Percentiles rank a stretch among this genome's conserved stretches.
Conservation (phyloP, 2,113 vertebrate genomes). For the Egretta garzetta region DNA sequence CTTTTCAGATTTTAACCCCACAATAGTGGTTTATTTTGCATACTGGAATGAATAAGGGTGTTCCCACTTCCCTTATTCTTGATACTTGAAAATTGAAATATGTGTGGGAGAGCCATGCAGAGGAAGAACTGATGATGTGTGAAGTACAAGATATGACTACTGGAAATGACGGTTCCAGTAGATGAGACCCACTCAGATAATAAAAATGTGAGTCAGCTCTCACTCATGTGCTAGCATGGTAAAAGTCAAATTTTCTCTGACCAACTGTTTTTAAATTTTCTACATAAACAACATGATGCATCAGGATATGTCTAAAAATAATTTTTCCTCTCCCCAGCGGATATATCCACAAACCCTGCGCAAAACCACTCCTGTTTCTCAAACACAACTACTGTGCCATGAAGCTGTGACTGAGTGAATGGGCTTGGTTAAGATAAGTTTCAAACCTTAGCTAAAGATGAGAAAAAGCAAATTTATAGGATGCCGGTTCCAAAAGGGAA, state of each 20-base stretch:
- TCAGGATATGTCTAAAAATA: conserved; percentile 43
- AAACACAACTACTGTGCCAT: background rate
- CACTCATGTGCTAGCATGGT: conserved; percentile 13
- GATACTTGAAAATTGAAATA: background rate
- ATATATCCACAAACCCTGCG: conserved; percentile 38
- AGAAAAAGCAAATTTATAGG: background rate
- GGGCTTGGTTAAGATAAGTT: background rate
- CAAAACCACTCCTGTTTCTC: conserved; percentile 27
- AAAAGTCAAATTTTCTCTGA: conserved; percentile 31
- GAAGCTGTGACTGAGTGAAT: background rate
- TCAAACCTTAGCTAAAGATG: background rate
- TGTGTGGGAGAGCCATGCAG: conserved; percentile 2
- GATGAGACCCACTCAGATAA: conserved; percentile 38
- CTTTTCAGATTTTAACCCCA: background rate
- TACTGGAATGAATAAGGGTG: background rate
- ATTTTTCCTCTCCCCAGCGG: background rate
- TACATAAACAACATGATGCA: conserved; percentile 55
- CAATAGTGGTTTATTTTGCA: background rate
- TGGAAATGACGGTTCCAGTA: conserved; percentile 46
- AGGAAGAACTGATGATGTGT: conserved; percentile 4
- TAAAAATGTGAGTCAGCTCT: conserved; percentile 56
- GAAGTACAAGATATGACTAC: background rate
- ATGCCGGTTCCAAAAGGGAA: background rate
- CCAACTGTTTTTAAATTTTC: conserved; percentile 48
- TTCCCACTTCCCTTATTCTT: conserved; percentile 2